Evolutionary conservation across 2,888 invertebrate species (phyloP).

Genomic region (Epistrophe grossulariae): DNA sequence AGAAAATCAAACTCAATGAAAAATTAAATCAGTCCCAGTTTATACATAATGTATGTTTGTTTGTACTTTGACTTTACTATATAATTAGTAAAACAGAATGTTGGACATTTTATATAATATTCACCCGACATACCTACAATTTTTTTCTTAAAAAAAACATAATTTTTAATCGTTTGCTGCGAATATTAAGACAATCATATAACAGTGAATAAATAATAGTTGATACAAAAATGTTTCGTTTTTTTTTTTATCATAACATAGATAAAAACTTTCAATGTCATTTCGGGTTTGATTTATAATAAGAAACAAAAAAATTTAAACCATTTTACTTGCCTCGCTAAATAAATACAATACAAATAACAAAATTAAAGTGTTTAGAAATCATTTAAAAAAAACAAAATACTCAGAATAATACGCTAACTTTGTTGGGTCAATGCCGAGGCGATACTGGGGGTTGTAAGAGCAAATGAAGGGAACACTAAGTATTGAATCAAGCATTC

Average conservation of each 20-base stretch:
- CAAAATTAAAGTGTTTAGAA: no score
- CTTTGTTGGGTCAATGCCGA: no score
- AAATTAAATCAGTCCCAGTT: neutral
- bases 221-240: neutral
- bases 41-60: neutral
- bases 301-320: no score
- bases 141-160: neutral
- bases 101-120: neutral
- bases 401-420: no score
- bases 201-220: conserved; percentile 8
- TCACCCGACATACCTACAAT: neutral
- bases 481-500: no score
- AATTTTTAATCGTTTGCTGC: neutral
- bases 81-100: neutral
- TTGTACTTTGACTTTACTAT: neutral
- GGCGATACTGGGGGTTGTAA: no score
- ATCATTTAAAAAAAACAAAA: no score
- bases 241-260: neutral
- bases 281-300: neutral
- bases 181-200: conserved; percentile 28
- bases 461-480: no score
- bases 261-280: neutral
- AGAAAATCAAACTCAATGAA: neutral
- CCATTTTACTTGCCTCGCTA: no score
- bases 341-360: no score